Evolutionary conservation across 2,888 invertebrate species (phyloP).

Genomic region (Prenolepis imparis): DNA sequence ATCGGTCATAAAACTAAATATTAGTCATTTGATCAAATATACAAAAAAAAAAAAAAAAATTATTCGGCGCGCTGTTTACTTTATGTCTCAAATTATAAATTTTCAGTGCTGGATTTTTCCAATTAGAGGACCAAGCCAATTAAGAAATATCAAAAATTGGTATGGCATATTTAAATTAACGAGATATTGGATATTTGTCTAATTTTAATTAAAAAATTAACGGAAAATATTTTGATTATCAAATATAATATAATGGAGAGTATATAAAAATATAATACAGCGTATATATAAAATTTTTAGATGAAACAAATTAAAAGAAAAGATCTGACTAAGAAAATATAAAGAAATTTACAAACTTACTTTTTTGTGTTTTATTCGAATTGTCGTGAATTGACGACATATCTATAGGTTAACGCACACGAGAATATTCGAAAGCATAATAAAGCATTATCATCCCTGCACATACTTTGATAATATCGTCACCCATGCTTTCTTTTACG

Average conservation of each 20-base stretch:
- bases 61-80: background rate
- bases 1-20: conserved; percentile 8
- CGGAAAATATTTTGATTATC: background rate
- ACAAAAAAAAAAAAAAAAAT: background rate
- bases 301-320: no score
- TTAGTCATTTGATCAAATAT: background rate
- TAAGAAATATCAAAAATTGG: conserved; percentile 13
- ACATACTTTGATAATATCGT: conserved; percentile 27
- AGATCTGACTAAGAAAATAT: background rate
- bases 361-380: background rate
- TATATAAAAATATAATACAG: background rate
- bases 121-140: conserved; percentile 17
- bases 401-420: background rate
- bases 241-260: background rate
- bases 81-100: conserved; percentile 27
- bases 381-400: background rate
- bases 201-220: conserved; percentile 15
- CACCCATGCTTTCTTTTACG: background rate
- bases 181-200: conserved; percentile 9
- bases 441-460: conserved; percentile 12
- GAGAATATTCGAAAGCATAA: background rate
- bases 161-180: conserved; percentile 3
- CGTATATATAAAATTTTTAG: background rate
- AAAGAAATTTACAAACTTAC: background rate
- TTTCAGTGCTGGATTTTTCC: background rate